Conservation (phyloP, 2,797 vertebrate genomes). For the Sternarchorhynchus goeldii region DNA sequence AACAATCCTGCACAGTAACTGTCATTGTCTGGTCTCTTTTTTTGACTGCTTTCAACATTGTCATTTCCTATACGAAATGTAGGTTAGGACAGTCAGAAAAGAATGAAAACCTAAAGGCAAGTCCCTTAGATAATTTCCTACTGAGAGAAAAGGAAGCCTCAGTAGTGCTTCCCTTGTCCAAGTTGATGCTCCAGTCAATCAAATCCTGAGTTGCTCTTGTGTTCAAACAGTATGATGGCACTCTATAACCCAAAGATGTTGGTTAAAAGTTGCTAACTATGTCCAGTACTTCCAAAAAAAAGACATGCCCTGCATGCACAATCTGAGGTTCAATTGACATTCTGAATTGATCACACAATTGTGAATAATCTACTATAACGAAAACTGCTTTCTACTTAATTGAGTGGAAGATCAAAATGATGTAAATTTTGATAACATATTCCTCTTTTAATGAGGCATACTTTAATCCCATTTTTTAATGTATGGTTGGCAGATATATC, state of each 20-base stretch:
- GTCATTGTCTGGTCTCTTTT: constrained; percentile 1
- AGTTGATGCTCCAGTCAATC: not conserved
- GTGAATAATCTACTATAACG: too few relatives aligned
- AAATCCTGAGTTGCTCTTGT: not conserved
- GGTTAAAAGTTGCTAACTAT: not conserved
- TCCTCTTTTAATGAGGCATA: not conserved
- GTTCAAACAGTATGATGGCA: not conserved
- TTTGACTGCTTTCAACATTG: constrained; percentile 3
- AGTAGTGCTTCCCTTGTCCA: not conserved
- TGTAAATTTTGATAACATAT: constrained; percentile 14
- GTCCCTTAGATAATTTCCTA: not conserved
- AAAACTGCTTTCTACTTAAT: constrained; percentile 5
- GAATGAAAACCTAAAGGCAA: too few relatives aligned
- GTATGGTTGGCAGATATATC: not conserved
- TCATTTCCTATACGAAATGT: constrained; percentile 1
- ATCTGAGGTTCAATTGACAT: not conserved
- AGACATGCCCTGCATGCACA: not conserved
- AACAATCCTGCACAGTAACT: too few relatives aligned
- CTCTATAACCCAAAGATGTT: not conserved
- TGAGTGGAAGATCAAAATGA: constrained; percentile 13
- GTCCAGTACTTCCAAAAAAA: not conserved
- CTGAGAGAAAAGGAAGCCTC: not conserved
- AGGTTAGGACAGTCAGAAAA: not conserved
- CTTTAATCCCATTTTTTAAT: too few relatives aligned
- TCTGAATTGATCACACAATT: not conserved